Percentiles rank a stretch among this genome's conserved stretches.
Conservation (phyloP, 2,797 vertebrate species). For the Gobio occitaniae region DNA sequence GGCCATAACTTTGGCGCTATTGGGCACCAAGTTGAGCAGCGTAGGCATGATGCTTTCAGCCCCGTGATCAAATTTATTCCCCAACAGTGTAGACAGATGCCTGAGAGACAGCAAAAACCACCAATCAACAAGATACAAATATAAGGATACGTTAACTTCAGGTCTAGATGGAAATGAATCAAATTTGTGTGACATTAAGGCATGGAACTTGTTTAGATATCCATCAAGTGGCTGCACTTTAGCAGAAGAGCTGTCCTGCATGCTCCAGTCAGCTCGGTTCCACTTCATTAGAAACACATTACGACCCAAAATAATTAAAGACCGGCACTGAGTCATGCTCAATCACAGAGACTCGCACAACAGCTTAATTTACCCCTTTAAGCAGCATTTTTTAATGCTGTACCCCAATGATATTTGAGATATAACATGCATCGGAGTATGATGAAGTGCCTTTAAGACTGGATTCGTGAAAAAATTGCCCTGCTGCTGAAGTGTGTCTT, state of each 20-base stretch:
- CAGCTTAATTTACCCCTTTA: not conserved
- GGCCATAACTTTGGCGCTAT: conserved; percentile 99
- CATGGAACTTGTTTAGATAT: conserved; percentile 52
- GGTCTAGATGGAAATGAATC: conserved; percentile 46
- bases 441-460: not conserved
- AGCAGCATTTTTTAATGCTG: not conserved
- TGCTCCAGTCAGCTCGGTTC: conserved; percentile 58
- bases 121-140: conserved; percentile 12
- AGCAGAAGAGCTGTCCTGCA: conserved; percentile 26
- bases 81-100: conserved; percentile 89
- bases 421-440: not conserved
- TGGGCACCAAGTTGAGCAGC: conserved; percentile 96
- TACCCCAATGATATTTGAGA: not conserved
- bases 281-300: conserved; percentile 70
- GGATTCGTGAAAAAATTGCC: conserved; percentile 1
- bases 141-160: not conserved
- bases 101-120: conserved; percentile 68
- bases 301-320: conserved; percentile 65
- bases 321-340: conserved; percentile 9
- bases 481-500: not conserved
- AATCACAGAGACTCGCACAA: conserved; percentile 22
- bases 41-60: conserved; percentile 98
- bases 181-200: conserved; percentile 51
- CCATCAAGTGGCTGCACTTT: conserved; percentile 64
- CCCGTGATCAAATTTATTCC: conserved; percentile 97